Evolutionary conservation across 2,113 vertebrate genomes (phyloP), one percentile per base, ranked within the genome.

Genomic region (Alexandromys fortis): DNA sequence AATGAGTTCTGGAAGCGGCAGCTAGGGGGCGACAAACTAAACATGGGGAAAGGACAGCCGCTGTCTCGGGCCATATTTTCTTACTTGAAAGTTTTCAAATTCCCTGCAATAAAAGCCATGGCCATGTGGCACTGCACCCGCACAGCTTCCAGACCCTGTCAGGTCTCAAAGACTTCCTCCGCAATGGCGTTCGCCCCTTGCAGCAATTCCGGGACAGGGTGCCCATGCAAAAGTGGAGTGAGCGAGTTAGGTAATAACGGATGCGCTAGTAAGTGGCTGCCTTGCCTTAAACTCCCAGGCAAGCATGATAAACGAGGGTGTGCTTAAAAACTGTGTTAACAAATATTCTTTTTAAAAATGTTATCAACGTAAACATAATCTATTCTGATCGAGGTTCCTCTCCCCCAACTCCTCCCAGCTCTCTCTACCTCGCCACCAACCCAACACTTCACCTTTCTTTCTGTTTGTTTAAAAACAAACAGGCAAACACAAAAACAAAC

Each of bases 21-120:
- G 49, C 76, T 67, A 92, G 86, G 77, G 70, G 38, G 76, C 7
- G 26, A 81, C 81, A 77, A 77, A 86, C 24, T 90, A 79, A 96
- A 35, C 33, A 38, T 1, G 58, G 28, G 30, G 49, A 65, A 78
- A 28, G 3, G 28, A 7, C 0, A 45, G 11, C n/a, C 26, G 0
- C 42, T 42, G 30, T 12, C 45, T 8, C 4, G 22, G 89, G 38
- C 16, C 21, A 13, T 33, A 16, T 89, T 92, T 77, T 67, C 81
- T 70, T 58, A 42, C 47, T 61, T 68, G 17, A 13, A 82, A 77
- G 4, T 45, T 68, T 35, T 30, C 22, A 65, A 67, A 91, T 47
- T 19, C 30, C n/a, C 83, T 73, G 2, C 45, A 73, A 73, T 49
- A 72, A 95, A 93, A 87, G 75, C 30, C 75, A 79, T 28, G 13